Conservation (phyloP, 2,888 invertebrate species). For the Xylophagus ater region DNA sequence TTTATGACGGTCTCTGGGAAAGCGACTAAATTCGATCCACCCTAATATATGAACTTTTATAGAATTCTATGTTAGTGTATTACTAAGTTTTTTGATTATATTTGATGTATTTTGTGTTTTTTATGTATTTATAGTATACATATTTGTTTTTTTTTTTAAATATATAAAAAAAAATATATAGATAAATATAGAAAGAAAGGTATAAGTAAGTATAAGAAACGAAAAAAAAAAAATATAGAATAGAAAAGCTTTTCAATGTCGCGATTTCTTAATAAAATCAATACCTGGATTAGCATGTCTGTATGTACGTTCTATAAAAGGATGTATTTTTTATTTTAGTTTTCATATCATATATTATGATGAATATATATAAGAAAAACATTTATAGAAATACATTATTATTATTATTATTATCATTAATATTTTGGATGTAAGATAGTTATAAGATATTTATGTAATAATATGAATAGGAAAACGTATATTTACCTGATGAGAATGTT, state of each 20-base stretch:
- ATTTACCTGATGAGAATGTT: slow-evolving; percentile 43
- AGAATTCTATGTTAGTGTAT: too few relatives aligned
- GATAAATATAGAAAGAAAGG: too few relatives aligned
- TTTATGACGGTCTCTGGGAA: too few relatives aligned
- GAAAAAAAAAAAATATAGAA: slow-evolving; percentile 3
- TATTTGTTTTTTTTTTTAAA: too few relatives aligned
- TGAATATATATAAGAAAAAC: background rate
- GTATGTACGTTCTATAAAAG: slow-evolving; percentile 38
- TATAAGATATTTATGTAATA: background rate
- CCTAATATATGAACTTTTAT: too few relatives aligned
- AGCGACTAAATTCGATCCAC: too few relatives aligned
- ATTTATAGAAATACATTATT: slow-evolving; percentile 2
- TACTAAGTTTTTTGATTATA: too few relatives aligned
- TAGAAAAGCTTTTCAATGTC: slow-evolving; percentile 1
- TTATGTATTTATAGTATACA: too few relatives aligned
- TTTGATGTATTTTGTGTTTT: too few relatives aligned
- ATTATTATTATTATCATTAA: slow-evolving; percentile 3
- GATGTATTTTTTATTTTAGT: slow-evolving; percentile 12
- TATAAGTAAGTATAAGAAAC: slow-evolving; percentile 1
- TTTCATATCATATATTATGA: slow-evolving; percentile 4
- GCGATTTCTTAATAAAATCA: slow-evolving; percentile 13
- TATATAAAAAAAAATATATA: too few relatives aligned
- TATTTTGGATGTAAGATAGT: background rate
- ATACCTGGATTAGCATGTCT: slow-evolving; percentile 39
- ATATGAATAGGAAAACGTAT: background rate